These are phyloP conservation scores for Teleogryllus occipitalis DNA, from an alignment of 1,140 invertebrate species.

Conservation along the genomic window DNA sequence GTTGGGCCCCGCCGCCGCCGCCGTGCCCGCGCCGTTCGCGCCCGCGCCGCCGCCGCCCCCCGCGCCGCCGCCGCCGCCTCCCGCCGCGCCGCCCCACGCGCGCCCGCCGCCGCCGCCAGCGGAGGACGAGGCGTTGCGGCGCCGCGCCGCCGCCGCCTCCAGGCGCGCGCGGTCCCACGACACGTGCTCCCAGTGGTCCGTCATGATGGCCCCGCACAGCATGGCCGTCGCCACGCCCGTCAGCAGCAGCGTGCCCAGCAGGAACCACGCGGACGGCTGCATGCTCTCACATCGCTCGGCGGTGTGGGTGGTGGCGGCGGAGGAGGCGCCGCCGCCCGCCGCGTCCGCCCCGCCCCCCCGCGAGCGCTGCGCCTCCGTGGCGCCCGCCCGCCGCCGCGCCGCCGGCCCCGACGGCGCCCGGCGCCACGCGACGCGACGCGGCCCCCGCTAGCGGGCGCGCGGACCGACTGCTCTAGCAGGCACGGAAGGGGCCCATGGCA, in stretches of 20 bases:
- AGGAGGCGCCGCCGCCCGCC: too few relatives aligned
- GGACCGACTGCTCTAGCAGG: too few relatives aligned
- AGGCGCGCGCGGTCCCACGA: slow-evolving; percentile 50
- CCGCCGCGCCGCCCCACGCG: slow-evolving; percentile 61
- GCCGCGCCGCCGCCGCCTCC: slow-evolving; percentile 11
- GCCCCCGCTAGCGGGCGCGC: too few relatives aligned
- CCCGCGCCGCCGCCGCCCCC: slow-evolving; percentile 30
- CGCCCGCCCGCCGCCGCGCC: too few relatives aligned
- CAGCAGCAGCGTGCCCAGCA: slow-evolving; percentile 40
- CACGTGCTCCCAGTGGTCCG: slow-evolving; percentile 78
- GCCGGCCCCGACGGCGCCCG: too few relatives aligned
- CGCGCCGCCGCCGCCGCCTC: slow-evolving; percentile 69
- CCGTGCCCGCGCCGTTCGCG: slow-evolving; percentile 29
- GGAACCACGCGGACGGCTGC: slow-evolving; percentile 27
- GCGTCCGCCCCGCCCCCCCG: too few relatives aligned
- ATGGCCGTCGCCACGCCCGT: slow-evolving; percentile 61
- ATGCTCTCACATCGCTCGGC: neutral
- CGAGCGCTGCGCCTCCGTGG: too few relatives aligned
- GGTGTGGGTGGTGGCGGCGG: too few relatives aligned
- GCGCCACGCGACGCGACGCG: too few relatives aligned
- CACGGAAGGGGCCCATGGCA: too few relatives aligned
- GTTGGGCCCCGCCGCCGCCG: slow-evolving; percentile 16
- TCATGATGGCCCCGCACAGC: slow-evolving; percentile 72
- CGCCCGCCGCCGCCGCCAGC: slow-evolving; percentile 14
- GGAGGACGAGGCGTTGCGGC: slow-evolving; percentile 19